Base-by-base conservation (phyloP, 2,113 vertebrate species). In the Cheirogaleus medius region DNA sequence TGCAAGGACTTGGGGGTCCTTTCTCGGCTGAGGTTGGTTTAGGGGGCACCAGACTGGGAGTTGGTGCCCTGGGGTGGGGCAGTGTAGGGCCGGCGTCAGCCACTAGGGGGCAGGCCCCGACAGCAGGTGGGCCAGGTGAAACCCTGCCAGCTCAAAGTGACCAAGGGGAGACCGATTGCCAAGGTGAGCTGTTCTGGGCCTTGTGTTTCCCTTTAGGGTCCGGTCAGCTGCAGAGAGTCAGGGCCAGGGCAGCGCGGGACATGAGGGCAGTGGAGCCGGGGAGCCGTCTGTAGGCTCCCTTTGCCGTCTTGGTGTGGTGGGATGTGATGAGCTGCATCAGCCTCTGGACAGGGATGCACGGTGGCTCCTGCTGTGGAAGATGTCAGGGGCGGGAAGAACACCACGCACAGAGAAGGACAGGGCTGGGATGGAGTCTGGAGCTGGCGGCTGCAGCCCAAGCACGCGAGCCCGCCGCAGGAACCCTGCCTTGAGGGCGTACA, bases 31-130 rank as follows among this genome's bases (percentile, higher is more conserved):
- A 97, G 87, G 66, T 47, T 73, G 76, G 81, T 29, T 23, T 56
- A 27, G n/a, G n/a, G 85, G 21, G 10, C 8, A 25, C 63, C 2
- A 1, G 60, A 78, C 42, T 95, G 83, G 3, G 44, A 87, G 52
- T 21, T 86, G 74, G 92, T 87, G 64, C 42, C 80, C 27, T 6
- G 23, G 63, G 81, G 78, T 52, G 73, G 83, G 89, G 54, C 42
- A 12, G 23, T 47, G 54, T 89, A 81, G 90, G 87, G 96, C 42
- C 34, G 44, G 49, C 84, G 23, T 90, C 73, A 52, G 84, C 97
- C 98, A 97, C 98, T 95, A 98, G 98, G 92, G 98, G 98, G 98
- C 97, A 93, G 97, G 95, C 93, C 90, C 88, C 71, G 97, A 95
- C 90, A 97, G 97, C 97, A 93, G 96, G 96, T 96, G 87, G 97